phyloP scores from a whole-genome alignment of 2,113 vertebrate species.

The Lates calcarifer region DNA sequence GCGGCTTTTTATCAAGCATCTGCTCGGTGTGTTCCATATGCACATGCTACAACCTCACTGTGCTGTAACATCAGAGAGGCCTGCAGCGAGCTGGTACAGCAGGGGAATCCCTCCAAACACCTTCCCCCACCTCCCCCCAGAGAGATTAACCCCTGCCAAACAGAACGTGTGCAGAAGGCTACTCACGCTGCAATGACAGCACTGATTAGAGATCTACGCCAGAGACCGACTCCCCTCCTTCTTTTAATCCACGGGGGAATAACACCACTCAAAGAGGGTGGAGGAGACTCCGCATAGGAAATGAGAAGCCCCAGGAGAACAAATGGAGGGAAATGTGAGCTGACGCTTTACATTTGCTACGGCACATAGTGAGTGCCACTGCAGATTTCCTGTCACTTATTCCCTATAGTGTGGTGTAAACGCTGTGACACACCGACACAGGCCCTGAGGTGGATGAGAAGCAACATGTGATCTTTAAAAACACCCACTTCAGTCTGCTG shows the following conservation, averaged over 20 bases:
- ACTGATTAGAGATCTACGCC: slow-evolving; percentile 40
- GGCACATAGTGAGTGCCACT: background rate
- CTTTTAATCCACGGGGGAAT: slow-evolving; percentile 24
- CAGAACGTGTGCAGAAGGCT: slow-evolving; percentile 38
- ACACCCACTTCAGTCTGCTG: background rate
- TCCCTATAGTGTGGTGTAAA: background rate
- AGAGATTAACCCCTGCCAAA: slow-evolving; percentile 21
- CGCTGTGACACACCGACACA: background rate
- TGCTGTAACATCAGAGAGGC: background rate
- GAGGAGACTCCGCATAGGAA: background rate
- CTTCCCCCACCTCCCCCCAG: background rate
- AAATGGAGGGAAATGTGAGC: slow-evolving; percentile 19
- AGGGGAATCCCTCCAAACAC: slow-evolving; percentile 56
- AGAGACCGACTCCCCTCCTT: background rate
- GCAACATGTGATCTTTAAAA: background rate
- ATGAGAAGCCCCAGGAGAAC: background rate
- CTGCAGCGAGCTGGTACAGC: slow-evolving; percentile 23
- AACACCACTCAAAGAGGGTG: background rate
- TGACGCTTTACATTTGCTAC: slow-evolving; percentile 1
- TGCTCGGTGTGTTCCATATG: background rate
- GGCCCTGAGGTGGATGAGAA: background rate
- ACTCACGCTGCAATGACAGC: slow-evolving; percentile 43
- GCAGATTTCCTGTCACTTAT: slow-evolving; percentile 5
- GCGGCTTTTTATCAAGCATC: slow-evolving; percentile 30
- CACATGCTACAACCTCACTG: background rate